Evolutionary conservation across 2,888 invertebrate genomes (phyloP), one percentile per base, ranked within the genome.

Genomic region (Cybosia mesomella): DNA sequence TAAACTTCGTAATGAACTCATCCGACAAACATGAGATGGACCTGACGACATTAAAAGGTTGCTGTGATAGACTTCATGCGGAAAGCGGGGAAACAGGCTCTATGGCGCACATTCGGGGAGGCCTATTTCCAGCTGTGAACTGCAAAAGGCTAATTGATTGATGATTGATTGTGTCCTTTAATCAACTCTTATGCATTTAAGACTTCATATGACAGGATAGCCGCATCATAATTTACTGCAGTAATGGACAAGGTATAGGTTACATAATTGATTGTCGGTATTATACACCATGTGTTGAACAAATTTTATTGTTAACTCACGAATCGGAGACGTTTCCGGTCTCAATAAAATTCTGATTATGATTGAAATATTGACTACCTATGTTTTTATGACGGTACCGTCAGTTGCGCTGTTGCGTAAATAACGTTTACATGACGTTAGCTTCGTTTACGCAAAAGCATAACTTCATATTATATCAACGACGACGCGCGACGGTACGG

Each of bases 231-330:
- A 78, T 78, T 66, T 60, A 72, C 74, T 58, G 61, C 67, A 57
- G 53, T 78, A 66, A 72, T 70, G 34, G 28, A 60, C 39, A 21
- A 64, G 21, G 61, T 65, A 55, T 59, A 18, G 61, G 61, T 58
- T 67, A 66, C 67, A 57, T 22, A 49, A 68, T 59, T 57, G 49
- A 53, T 39, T 62, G 59, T 58, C 66, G 9, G 49, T 9, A 49
- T n/a, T n/a, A 49, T 49, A 62, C 57, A 60, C 66, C 57, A 49
- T 49, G 49, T 49, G 64, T 70, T 67, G 65, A 72, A 73, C 70
- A 49, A 71, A 74, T 76, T 80, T 71, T 81, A 79, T 70, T 70
- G 59, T 69, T 61, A 67, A 57, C 21, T 54, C 68, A 70, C 68
- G 54, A 58, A 61, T 64, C 36, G n/a, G 32, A 74, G 67, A 71